Base-by-base conservation (phyloP, 2,797 vertebrate species). In the Sciaenops ocellatus region DNA sequence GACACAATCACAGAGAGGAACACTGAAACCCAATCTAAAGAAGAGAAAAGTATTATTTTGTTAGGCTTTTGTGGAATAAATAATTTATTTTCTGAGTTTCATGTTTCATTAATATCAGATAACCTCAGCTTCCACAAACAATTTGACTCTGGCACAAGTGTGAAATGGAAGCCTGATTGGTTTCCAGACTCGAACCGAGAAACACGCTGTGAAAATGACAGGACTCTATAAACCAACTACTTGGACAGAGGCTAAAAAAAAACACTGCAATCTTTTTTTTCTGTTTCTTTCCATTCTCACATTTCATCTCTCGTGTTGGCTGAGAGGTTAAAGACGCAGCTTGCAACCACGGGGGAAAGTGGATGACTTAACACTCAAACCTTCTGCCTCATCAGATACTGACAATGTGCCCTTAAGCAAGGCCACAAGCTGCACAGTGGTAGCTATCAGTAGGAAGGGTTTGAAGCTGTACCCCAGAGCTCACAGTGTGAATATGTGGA, bases 91-190 rank as follows among this genome's bases (percentile, higher is more conserved):
- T 22, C 24, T 13, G 12, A 54, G 51, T 54, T 24, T 26, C 12
- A 54, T 22, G 50, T 75, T 66, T 73, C 17, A 54, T 64, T 71
- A 48, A 67, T 70, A 69, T 72, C 15, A 20, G 70, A 64, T 28
- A 69, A 13, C 72, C 30, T 51, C 20, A 12, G 30, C 34, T 38
- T 73, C 34, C 64, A 54, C 28, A 73, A 47, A 73, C 57, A 46
- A 11, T 44, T 61, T 65, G 38, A 47, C 52, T 61, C 46, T 18
- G 26, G 16, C 65, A 22, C 24, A 3, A 51, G 72, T 79, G 72
- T 84, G 79, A 84, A 84, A 79, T 74, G 48, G 44, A 67, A 51
- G 64, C 17, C 63, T 78, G 63, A 76, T 71, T 81, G 69, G 18
- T 76, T 85, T 76, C 71, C 52, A 18, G 20, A 44, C 47, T 61